Percentiles rank a stretch among this genome's conserved stretches.
Conservation (phyloP, 2,888 invertebrate species). For the Phengaris arion region DNA sequence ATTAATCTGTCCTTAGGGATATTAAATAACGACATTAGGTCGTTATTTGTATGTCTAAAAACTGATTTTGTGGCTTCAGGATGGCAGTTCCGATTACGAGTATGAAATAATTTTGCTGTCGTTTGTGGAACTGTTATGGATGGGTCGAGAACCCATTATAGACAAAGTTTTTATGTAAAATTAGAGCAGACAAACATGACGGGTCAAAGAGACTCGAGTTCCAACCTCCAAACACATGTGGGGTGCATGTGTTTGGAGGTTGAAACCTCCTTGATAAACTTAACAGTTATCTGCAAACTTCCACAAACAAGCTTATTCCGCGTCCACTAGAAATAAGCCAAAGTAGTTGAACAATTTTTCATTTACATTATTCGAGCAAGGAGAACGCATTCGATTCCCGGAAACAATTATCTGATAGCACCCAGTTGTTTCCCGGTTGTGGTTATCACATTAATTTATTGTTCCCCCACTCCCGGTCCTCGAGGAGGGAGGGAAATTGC, state of each 20-base stretch:
- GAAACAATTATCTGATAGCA: constrained; percentile 53
- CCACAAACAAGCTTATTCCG: background rate
- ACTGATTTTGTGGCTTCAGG: background rate
- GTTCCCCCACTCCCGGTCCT: constrained; percentile 36
- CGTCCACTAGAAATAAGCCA: background rate
- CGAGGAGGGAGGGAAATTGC: constrained; percentile 39
- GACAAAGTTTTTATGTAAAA: background rate
- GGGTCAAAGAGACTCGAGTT: background rate
- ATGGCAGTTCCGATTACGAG: background rate
- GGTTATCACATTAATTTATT: constrained; percentile 51
- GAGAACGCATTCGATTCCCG: constrained; percentile 38
- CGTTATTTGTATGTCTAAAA: background rate
- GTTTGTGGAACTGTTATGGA: background rate
- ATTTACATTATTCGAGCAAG: constrained; percentile 31
- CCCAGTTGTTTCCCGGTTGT: constrained; percentile 40
- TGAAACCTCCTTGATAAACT: background rate
- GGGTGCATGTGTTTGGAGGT: no score
- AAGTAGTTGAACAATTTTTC: constrained; percentile 28
- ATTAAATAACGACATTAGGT: constrained; percentile 5
- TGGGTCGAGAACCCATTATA: background rate
- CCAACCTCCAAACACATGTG: background rate
- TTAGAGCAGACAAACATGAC: background rate
- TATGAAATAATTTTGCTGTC: background rate
- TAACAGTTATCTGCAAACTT: background rate
- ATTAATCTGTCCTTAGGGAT: constrained; percentile 3